A percentile compares a stretch with the other conserved stretches of the same genome.
Conservation (phyloP, 1,140 invertebrate species). For the Lasioglossum albipes region DNA sequence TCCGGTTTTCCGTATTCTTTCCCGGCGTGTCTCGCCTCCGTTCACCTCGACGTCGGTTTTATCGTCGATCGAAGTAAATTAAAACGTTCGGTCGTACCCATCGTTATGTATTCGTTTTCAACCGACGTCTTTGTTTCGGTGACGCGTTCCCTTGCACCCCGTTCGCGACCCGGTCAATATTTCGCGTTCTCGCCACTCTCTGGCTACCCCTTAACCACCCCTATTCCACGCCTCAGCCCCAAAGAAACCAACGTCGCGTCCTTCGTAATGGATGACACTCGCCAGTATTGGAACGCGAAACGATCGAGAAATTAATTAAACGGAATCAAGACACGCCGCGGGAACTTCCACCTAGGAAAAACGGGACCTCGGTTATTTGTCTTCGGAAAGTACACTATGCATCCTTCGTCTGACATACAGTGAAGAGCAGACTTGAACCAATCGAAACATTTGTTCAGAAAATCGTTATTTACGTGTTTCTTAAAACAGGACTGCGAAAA, state of each 20-base stretch:
- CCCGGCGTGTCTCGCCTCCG: neutral
- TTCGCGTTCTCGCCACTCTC: neutral
- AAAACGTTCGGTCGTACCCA: conserved; percentile 29
- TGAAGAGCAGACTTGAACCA: too few species aligned
- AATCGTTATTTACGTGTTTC: too few species aligned
- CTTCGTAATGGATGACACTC: neutral
- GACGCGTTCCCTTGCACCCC: neutral
- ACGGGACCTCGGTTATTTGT: neutral
- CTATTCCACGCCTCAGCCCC: neutral
- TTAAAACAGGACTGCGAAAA: too few species aligned
- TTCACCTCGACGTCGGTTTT: conserved; percentile 36
- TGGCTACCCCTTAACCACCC: neutral
- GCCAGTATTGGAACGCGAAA: conserved; percentile 17
- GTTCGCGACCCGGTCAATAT: neutral
- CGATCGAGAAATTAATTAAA: conserved; percentile 51
- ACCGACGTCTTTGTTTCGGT: conserved; percentile 36
- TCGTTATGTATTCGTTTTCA: conserved; percentile 35
- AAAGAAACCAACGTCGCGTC: conserved; percentile 18
- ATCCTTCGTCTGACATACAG: too few species aligned
- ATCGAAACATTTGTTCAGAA: too few species aligned
- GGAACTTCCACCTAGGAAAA: neutral
- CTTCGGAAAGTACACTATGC: neutral
- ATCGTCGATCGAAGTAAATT: conserved; percentile 57
- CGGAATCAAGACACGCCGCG: neutral
- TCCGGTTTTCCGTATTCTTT: neutral